These are phyloP conservation scores for Zele albiditarsus DNA, from an alignment of 2,888 invertebrate genomes.

Conservation along the genomic window DNA sequence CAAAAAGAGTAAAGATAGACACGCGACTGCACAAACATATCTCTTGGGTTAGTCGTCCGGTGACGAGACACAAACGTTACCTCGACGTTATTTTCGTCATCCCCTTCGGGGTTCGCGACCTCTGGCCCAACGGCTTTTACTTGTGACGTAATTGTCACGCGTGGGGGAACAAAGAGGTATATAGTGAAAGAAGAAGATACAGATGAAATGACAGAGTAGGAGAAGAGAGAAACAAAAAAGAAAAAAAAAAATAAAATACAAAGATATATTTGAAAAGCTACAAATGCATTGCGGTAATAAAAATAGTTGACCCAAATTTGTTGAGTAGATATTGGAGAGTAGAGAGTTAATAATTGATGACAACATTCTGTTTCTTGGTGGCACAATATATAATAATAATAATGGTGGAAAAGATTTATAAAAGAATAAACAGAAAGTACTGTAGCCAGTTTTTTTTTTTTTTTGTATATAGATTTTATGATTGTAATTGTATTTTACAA, in stretches of 20 bases:
- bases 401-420: too few relatives aligned
- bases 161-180: neutral
- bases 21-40: constrained; percentile 3
- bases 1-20: constrained; percentile 7
- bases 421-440: neutral
- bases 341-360: constrained; percentile 17
- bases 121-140: constrained; percentile 44
- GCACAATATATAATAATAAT: constrained; percentile 5
- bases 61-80: constrained; percentile 27
- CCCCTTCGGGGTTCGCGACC: constrained; percentile 61
- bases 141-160: constrained; percentile 26
- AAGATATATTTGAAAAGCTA: constrained; percentile 13
- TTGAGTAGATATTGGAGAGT: neutral
- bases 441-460: neutral
- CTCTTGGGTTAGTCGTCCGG: constrained; percentile 14
- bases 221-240: neutral
- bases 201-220: neutral
- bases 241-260: neutral
- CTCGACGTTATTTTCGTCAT: constrained; percentile 61
- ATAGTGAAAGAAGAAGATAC: neutral
- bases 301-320: constrained; percentile 21
- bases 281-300: constrained; percentile 12
- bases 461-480: neutral
- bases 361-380: neutral
- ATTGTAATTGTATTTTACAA: neutral